Percentiles rank a stretch among this genome's conserved stretches.
These are phyloP conservation scores for Crenichthys baileyi DNA, from an alignment of 2,797 vertebrate species.

Conservation along the genomic window DNA sequence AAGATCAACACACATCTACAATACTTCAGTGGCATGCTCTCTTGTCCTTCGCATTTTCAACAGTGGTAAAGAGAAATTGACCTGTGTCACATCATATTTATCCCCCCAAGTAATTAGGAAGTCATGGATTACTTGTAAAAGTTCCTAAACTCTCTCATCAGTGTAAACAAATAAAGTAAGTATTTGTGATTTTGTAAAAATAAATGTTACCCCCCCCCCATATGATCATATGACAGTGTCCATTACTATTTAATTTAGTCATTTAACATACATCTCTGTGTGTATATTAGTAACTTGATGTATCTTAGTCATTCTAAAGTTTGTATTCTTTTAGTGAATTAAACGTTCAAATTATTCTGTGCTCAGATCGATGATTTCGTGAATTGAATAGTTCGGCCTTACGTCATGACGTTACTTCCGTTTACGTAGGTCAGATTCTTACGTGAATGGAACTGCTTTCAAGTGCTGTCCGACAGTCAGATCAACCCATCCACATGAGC, in stretches of 20 bases:
- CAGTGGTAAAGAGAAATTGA: background rate
- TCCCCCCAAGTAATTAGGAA: background rate
- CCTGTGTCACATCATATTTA: background rate
- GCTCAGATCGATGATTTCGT: conserved; percentile 11
- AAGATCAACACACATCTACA: background rate
- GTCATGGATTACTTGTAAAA: background rate
- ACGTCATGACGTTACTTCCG: conserved; percentile 16
- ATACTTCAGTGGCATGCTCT: background rate
- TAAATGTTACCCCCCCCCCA: too few relatives aligned
- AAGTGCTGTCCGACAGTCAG: rapidly evolving
- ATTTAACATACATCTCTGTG: background rate
- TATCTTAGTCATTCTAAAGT: background rate
- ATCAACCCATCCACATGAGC: background rate
- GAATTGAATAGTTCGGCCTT: conserved; percentile 18
- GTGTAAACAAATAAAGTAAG: background rate
- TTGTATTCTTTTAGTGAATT: background rate
- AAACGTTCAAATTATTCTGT: background rate
- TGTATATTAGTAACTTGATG: too few relatives aligned
- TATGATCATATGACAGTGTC: background rate
- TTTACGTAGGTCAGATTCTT: background rate
- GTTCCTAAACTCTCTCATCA: background rate
- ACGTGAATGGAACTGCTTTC: background rate
- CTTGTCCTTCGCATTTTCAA: background rate
- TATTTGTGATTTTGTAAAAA: background rate
- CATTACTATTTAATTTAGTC: background rate